A percentile compares a stretch with the other conserved stretches of the same genome.
Evolutionary conservation across 2,113 vertebrate species (phyloP).

Genomic region (Vidua chalybeata): DNA sequence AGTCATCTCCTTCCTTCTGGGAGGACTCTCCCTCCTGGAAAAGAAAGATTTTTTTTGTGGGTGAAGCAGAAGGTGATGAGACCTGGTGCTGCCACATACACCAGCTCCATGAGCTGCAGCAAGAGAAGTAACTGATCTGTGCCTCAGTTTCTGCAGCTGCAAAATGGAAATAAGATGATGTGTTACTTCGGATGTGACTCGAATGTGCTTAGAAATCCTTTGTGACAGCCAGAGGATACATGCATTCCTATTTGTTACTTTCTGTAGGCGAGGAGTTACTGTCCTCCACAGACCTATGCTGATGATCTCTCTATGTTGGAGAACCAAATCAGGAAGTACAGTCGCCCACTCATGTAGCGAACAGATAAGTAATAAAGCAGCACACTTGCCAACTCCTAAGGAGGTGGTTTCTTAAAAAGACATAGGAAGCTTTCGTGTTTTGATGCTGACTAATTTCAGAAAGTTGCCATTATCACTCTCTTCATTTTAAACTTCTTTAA

Average conservation of each 20-base stretch:
- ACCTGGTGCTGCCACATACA: background rate
- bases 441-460: conserved; percentile 66
- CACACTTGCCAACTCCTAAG: conserved; percentile 57
- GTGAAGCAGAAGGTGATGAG: background rate
- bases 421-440: conserved; percentile 57
- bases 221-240: conserved; percentile 35
- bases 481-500: conserved; percentile 1
- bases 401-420: conserved; percentile 68
- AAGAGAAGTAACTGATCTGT: background rate
- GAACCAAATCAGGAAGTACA: conserved; percentile 64
- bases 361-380: conserved; percentile 64
- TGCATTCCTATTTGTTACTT: conserved; percentile 27
- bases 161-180: background rate
- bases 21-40: background rate
- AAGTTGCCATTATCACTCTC: background rate
- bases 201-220: background rate
- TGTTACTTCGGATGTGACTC: background rate
- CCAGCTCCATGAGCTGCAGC: background rate
- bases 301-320: conserved; percentile 44
- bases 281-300: conserved; percentile 60
- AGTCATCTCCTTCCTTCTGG: background rate
- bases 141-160: conserved; percentile 46
- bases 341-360: conserved; percentile 49
- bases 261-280: conserved; percentile 50
- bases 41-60: background rate